phyloP scores from a whole-genome alignment of 2,797 vertebrate species.

The Peromyscus nudipes region DNA sequence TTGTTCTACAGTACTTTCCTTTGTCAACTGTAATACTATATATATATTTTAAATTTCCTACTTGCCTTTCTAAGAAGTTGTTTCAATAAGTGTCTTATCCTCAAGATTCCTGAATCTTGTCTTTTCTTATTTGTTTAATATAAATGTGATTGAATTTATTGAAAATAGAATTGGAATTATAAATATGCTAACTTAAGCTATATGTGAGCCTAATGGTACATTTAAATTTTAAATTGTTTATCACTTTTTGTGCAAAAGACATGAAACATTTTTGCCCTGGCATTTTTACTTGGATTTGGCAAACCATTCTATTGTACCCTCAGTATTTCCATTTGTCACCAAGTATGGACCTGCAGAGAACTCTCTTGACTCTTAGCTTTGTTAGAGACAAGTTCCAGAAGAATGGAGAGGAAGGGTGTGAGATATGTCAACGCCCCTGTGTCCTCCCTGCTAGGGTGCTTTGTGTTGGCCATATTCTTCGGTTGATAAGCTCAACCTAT shows the following conservation, averaged over 20 bases:
- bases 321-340: not conserved
- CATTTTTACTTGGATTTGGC: not conserved
- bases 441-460: not conserved
- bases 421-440: not conserved
- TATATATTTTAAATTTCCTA: not conserved
- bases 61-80: not conserved
- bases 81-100: not conserved
- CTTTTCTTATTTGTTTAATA: not conserved
- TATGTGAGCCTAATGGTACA: not conserved
- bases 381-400: not conserved
- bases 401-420: not conserved
- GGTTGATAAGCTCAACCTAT: not conserved
- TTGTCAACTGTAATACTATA: not conserved
- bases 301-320: not conserved
- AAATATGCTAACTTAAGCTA: not conserved
- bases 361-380: not conserved
- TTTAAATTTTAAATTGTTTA: conserved; percentile 32
- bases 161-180: not conserved
- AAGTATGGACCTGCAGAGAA: not conserved
- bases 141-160: not conserved
- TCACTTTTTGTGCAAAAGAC: not conserved
- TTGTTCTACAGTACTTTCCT: not conserved
- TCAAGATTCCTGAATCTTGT: conserved; percentile 9
- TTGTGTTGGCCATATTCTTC: not conserved
- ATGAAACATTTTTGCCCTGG: not conserved